Conservation (phyloP, 2,113 vertebrate genomes). For the Mobula hypostoma region DNA sequence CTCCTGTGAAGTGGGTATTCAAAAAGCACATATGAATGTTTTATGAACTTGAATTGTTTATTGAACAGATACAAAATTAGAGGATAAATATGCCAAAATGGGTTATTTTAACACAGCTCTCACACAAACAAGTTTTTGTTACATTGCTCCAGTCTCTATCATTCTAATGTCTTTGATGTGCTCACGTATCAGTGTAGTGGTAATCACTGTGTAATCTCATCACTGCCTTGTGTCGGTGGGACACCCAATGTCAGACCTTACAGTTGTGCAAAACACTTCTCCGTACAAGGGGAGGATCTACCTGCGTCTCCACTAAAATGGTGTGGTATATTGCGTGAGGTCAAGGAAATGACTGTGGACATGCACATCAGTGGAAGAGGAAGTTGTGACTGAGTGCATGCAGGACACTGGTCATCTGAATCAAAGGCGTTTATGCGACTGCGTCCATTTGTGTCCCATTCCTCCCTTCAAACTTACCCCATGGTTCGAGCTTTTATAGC, state of each 20-base stretch:
- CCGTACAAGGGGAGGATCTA: neutral
- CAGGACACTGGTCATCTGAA: too few species aligned
- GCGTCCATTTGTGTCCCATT: neutral
- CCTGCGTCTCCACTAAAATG: neutral
- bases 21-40: neutral
- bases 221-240: neutral
- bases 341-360: neutral
- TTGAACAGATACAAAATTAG: neutral
- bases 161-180: neutral
- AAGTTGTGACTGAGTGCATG: too few species aligned
- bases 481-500: neutral
- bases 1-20: neutral
- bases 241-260: neutral
- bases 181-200: neutral
- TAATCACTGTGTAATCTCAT: neutral
- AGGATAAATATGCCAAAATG: neutral
- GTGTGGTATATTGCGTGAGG: neutral
- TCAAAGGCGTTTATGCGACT: neutral
- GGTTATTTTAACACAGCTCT: neutral
- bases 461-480: neutral
- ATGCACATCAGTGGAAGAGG: neutral
- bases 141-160: neutral
- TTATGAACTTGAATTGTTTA: neutral
- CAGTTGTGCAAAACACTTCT: neutral
- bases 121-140: neutral